These are phyloP conservation scores for Octonoba sinensis DNA, from an alignment of 2,888 invertebrate species.

Conservation along the genomic window DNA sequence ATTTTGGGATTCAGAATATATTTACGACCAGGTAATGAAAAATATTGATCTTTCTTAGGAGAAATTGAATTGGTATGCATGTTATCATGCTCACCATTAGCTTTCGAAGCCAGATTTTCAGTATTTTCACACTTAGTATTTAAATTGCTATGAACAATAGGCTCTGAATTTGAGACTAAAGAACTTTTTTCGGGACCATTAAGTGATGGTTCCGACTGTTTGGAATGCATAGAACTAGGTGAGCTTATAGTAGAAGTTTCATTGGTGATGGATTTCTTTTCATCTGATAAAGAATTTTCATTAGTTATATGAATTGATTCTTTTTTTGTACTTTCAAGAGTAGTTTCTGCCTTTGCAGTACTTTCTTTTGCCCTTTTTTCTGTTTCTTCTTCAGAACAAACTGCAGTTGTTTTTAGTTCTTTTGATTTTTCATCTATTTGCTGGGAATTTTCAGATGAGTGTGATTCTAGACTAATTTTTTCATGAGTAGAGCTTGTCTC, in stretches of 20 bases:
- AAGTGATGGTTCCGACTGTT: slow-evolving; percentile 20
- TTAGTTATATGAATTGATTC: background rate
- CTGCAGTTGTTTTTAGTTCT: background rate
- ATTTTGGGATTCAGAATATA: slow-evolving; percentile 49
- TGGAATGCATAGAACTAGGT: slow-evolving; percentile 10
- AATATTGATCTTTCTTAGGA: slow-evolving; percentile 32
- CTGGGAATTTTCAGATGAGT: slow-evolving; percentile 15
- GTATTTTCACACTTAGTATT: slow-evolving; percentile 10
- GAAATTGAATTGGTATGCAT: slow-evolving; percentile 27
- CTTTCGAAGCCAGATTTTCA: slow-evolving; percentile 37
- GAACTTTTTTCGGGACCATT: slow-evolving; percentile 35
- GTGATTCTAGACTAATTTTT: slow-evolving; percentile 5
- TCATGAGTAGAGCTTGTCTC: background rate
- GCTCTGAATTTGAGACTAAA: slow-evolving; percentile 7
- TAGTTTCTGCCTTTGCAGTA: slow-evolving; percentile 1
- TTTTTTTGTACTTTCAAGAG: background rate
- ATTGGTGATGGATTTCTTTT: background rate
- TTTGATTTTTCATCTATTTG: slow-evolving; percentile 20
- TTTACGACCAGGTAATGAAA: slow-evolving; percentile 45
- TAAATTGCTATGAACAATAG: slow-evolving; percentile 9
- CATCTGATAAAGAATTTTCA: slow-evolving; percentile 1
- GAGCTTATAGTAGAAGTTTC: slow-evolving; percentile 1
- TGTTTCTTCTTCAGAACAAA: background rate
- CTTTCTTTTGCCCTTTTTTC: background rate
- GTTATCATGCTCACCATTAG: slow-evolving; percentile 48